These are phyloP conservation scores for Ariolimax columbianus DNA, from an alignment of 2,888 invertebrate genomes.

Conservation along the genomic window DNA sequence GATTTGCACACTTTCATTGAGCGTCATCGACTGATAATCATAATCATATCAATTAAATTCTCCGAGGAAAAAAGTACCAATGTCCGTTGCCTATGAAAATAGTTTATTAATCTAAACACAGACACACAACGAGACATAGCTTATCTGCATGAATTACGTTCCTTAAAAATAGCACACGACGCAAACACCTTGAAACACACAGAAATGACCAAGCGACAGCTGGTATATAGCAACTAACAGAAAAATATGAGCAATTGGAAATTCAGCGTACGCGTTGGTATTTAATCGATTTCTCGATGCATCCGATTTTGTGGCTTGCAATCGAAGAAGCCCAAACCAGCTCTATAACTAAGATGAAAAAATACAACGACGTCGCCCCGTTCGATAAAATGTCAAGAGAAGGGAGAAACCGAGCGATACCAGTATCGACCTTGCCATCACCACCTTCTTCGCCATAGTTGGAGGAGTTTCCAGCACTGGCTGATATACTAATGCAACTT, in stretches of 20 bases:
- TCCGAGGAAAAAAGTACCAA: neutral
- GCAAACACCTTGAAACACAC: no score
- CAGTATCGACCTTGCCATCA: neutral
- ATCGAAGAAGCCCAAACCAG: neutral
- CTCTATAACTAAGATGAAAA: neutral
- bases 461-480: neutral
- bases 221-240: neutral
- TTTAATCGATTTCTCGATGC: constrained; percentile 13
- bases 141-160: neutral
- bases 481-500: neutral
- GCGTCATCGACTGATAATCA: neutral
- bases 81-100: neutral
- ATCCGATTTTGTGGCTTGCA: constrained; percentile 16
- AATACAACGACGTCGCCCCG: neutral
- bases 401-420: neutral
- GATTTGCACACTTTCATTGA: neutral
- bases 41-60: neutral
- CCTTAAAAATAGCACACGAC: neutral
- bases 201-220: neutral
- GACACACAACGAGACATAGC: neutral
- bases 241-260: neutral
- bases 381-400: neutral
- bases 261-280: neutral
- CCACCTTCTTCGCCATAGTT: neutral
- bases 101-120: neutral